These are phyloP conservation scores for Apteryx mantelli DNA, from an alignment of 2,113 vertebrate genomes.

Conservation along the genomic window DNA sequence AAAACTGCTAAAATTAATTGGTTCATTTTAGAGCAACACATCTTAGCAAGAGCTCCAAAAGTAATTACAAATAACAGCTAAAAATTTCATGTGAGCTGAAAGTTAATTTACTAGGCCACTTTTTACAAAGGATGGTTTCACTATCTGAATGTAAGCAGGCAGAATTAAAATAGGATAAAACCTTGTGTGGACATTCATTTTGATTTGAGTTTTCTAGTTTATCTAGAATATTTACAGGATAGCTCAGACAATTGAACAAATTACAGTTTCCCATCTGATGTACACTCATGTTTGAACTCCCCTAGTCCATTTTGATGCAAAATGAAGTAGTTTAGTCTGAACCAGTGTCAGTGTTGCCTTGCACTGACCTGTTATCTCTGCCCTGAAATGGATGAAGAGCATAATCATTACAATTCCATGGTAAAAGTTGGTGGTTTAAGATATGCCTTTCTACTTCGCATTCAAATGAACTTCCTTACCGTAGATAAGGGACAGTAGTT, in stretches of 20 bases:
- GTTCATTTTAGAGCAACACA: background rate
- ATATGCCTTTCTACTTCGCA: background rate
- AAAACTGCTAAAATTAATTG: background rate
- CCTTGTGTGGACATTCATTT: background rate
- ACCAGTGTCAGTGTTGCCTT: background rate
- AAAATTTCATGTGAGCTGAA: background rate
- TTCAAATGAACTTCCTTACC: background rate
- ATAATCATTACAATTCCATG: background rate
- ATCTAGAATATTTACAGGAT: background rate
- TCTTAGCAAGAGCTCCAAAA: slow-evolving; percentile 5
- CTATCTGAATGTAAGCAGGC: background rate
- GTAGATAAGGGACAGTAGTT: background rate
- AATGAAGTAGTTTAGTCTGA: background rate
- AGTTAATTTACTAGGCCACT: background rate
- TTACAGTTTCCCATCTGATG: background rate
- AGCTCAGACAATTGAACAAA: background rate
- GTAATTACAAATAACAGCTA: background rate
- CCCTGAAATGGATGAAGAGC: background rate
- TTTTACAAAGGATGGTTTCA: background rate
- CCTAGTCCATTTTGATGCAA: background rate
- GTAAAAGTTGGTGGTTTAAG: background rate
- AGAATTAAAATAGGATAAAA: background rate
- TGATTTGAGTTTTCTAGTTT: background rate
- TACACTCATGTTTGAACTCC: fast-evolving
- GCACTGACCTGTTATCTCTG: background rate